A percentile compares a stretch with the other conserved stretches of the same genome.
Evolutionary conservation across 1,140 invertebrate genomes (phyloP).

Genomic region (Paraescarpia echinospica): DNA sequence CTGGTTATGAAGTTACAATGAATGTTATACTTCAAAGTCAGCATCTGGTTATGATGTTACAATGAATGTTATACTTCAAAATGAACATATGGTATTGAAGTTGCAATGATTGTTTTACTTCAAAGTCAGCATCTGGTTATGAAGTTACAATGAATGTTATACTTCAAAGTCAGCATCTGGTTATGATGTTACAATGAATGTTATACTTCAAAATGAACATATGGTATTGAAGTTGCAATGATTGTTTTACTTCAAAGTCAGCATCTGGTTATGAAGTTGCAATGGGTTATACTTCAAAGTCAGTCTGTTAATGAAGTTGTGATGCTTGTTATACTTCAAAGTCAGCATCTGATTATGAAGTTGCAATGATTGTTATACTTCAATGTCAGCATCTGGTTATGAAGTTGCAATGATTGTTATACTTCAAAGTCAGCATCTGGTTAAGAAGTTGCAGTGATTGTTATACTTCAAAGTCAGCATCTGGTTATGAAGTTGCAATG

Average conservation of each 20-base stretch:
- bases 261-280: too few species aligned
- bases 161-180: neutral
- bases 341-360: too few species aligned
- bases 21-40: neutral
- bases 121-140: neutral
- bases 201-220: neutral
- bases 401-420: neutral
- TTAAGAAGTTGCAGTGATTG: neutral
- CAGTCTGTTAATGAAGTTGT: too few species aligned
- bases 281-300: too few species aligned
- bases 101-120: neutral
- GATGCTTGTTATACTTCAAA: too few species aligned
- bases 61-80: neutral
- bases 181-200: neutral
- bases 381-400: neutral
- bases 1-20: neutral
- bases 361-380: too few species aligned
- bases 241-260: too few species aligned
- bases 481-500: neutral
- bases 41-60: neutral
- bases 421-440: neutral
- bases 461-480: neutral
- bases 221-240: too few species aligned
- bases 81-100: neutral
- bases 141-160: neutral